These are phyloP conservation scores for Micrastur ruficollis DNA, from an alignment of 2,797 vertebrate genomes.

Conservation along the genomic window DNA sequence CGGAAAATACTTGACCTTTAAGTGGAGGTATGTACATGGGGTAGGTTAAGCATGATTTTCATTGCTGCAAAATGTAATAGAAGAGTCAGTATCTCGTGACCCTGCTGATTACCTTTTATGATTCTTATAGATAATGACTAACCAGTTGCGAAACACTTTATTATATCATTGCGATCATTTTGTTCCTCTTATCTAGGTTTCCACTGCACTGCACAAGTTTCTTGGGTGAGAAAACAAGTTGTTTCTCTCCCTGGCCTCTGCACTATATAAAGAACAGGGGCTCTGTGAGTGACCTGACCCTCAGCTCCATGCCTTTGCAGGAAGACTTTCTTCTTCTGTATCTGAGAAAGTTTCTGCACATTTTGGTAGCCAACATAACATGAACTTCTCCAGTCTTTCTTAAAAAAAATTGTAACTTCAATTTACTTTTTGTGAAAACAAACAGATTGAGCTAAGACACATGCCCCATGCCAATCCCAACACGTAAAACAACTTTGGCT, in stretches of 20 bases:
- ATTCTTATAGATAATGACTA: not conserved
- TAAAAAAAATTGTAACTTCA: not conserved
- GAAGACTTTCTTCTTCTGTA: not conserved
- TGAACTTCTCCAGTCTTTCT: not conserved
- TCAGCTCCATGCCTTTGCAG: not conserved
- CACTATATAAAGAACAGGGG: not conserved
- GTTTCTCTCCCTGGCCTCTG: not conserved
- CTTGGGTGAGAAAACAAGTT: not conserved
- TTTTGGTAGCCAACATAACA: not conserved
- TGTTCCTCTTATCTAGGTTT: not conserved
- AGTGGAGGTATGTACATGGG: not conserved
- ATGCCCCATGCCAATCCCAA: not conserved
- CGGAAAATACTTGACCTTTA: not conserved
- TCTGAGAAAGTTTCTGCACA: not conserved
- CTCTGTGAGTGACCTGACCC: not conserved
- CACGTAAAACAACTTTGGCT: not conserved
- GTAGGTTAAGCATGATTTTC: not conserved
- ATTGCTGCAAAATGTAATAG: not conserved
- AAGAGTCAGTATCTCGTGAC: not conserved
- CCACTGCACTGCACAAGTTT: accelerated
- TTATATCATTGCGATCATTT: not conserved
- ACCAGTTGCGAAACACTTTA: not conserved
- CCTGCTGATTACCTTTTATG: not conserved
- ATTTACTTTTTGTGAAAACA: slow-evolving; percentile 3
- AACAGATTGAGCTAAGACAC: not conserved